Base-by-base conservation (phyloP, 1,140 invertebrate species). In the Cylas formicarius region DNA sequence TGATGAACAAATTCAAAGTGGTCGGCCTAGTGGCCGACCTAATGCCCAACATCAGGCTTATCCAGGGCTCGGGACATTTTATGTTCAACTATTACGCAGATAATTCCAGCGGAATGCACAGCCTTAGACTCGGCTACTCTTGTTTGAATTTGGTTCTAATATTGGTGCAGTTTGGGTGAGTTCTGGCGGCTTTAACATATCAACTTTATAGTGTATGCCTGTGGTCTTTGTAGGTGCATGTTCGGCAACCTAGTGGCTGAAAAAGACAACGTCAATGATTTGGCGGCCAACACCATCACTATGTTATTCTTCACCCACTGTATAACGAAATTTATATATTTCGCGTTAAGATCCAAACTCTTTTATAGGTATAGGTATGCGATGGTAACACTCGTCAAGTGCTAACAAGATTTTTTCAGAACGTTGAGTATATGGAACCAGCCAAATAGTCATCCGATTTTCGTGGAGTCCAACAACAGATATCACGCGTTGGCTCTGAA, bases 221-320 rank as follows among this genome's bases (percentile, higher is more conserved):
- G 0, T 10, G n/a, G 11, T 36, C 50, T 58, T 48, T 67, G 56
- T 39, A 60, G 57, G 5, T 73, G 76, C 4, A 77, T 82, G 51
- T 72, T 72, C 8, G 70, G 76, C 13, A 87, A 86, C 58, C 69
- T 86, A 66, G 71, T 79, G 0, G 29, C 75, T 17, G 78, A 86
- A 60, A 74, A 77, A 2, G 80, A 78, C n/a, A 82, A 86, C 53
- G 81, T 85, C 0, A 85, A 86, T 58, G 81, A 86, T 61, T 66
- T 87, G 29, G 84, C 84, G 0, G 82, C 82, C 1, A 86, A 86
- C 48, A 86, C 84, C 11, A 84, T 89, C 23, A 89, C 84, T 0
- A 74, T 83, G 2, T 70, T 88, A 4, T 87, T 87, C 66, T 87
- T 88, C 63, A 72, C 78, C 0, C 85, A 89, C 56, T 75, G 77